Base-by-base conservation (phyloP, 2,888 invertebrate genomes). In the Ennomos quercinarius region DNA sequence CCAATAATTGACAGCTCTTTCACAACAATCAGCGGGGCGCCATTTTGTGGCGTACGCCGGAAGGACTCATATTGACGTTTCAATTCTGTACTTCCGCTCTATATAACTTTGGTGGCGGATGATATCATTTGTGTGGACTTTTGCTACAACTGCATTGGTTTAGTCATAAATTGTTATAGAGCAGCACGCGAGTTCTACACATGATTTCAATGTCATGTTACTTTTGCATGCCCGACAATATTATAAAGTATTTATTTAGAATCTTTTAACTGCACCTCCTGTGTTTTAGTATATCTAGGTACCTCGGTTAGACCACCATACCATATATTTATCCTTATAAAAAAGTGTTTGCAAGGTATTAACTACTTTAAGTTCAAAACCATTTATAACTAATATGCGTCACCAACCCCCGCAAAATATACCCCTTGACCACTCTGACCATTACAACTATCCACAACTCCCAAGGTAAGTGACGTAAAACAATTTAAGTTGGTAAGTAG, bases 11-110 rank as follows among this genome's bases (percentile, higher is more conserved):
- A 89, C 91, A 84, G 83, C 78, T 85, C 83, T 78, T 89, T 89
- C 90, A 90, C 85, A 91, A 91, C 89, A 90, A 88, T 71, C 91
- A 80, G 86, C 86, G 78, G 91, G 91, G 75, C 71, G 81, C 82
- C 77, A 76, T 78, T 79, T 78, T 77, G 70, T 73, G 71, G 71
- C 68, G 58, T 58, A 64, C 58, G 63, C 83, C 90, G 91, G 91
- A 91, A 84, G 76, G 78, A 69, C 68, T 74, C 75, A 81, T 77
- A 83, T 80, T 86, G 89, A 87, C 81, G 80, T 76, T 87, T 91
- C 86, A 80, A 91, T 91, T 80, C 76, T 72, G 74, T 65, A 77
- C 77, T 86, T 88, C 87, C 87, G 78, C 74, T 72, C 67, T 72
- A 27, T 27, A 27, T 27, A 68, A 66, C 68, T 58, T 57, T 44